A percentile compares a stretch with the other conserved stretches of the same genome.
These are phyloP conservation scores for Brachystomella parvula DNA, from an alignment of 1,140 invertebrate genomes.

Conservation along the genomic window DNA sequence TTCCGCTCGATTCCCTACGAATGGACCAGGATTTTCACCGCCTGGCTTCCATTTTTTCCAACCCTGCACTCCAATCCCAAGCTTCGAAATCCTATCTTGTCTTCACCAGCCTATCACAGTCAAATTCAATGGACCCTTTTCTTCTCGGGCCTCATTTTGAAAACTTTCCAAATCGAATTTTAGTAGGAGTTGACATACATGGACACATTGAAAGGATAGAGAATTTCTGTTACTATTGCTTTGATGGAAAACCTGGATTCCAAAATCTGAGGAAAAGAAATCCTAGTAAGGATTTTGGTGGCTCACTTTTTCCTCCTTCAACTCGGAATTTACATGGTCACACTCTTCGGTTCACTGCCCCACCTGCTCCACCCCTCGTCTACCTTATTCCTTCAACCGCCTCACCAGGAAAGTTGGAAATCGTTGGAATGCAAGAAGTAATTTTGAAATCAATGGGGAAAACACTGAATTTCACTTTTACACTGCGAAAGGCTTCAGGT, in stretches of 20 bases:
- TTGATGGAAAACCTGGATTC: constrained; percentile 13
- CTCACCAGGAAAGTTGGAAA: constrained; percentile 7
- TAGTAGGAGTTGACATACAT: background rate
- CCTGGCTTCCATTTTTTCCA: background rate
- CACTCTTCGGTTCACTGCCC: constrained; percentile 20
- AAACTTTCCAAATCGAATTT: constrained; percentile 5
- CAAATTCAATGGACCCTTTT: background rate
- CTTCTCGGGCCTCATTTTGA: background rate
- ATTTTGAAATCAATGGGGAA: constrained; percentile 17
- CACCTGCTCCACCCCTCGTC: constrained; percentile 27
- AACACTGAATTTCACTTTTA: constrained; percentile 25
- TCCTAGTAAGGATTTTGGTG: background rate
- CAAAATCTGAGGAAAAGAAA: background rate
- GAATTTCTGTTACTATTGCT: constrained; percentile 30
- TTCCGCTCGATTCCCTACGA: no score
- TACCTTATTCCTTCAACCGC: constrained; percentile 1
- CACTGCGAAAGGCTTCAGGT: constrained; percentile 7
- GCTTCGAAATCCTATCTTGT: background rate
- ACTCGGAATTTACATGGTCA: constrained; percentile 26
- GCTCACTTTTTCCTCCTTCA: constrained; percentile 21
- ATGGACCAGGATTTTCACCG: background rate
- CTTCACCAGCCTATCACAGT: background rate
- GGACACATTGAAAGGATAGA: background rate
- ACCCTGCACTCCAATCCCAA: background rate
- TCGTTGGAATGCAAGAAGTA: constrained; percentile 32